Percentiles rank a stretch among this genome's conserved stretches.
phyloP scores from a whole-genome alignment of 2,888 invertebrate species.

The Cheiracanthium punctorium region DNA sequence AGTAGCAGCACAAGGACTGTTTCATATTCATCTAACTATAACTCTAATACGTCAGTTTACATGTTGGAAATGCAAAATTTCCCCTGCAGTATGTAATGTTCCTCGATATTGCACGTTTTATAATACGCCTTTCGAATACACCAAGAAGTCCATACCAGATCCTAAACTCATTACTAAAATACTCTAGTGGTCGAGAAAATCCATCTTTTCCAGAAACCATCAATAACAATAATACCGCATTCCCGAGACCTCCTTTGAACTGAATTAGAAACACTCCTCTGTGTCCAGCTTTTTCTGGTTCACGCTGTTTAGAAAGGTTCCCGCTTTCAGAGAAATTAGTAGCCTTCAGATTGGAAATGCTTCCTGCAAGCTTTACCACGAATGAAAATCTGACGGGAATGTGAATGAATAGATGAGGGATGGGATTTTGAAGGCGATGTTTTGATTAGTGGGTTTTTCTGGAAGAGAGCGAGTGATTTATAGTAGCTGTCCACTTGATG shows the following conservation, averaged over 20 bases:
- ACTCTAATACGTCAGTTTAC: too few species aligned
- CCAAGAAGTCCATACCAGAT: too few species aligned
- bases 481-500: conserved; percentile 12
- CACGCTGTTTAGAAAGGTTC: background rate
- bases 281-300: background rate
- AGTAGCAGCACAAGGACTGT: too few species aligned
- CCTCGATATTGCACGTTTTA: background rate
- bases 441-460: conserved; percentile 47
- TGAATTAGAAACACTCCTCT: background rate
- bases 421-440: conserved; percentile 53
- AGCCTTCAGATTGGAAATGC: background rate
- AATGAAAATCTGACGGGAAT: conserved; percentile 50
- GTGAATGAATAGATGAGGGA: conserved; percentile 42
- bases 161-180: background rate
- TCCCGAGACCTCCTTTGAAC: background rate
- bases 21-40: too few species aligned
- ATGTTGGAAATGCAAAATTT: too few species aligned
- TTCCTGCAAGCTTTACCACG: conserved; percentile 37
- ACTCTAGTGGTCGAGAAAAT: background rate
- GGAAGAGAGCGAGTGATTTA: conserved; percentile 47
- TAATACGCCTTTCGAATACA: too few species aligned
- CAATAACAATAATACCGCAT: background rate
- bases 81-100: too few species aligned
- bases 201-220: background rate
- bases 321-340: conserved; percentile 64